These are phyloP conservation scores for Rana temporaria DNA, from an alignment of 2,113 vertebrate genomes.

Conservation along the genomic window DNA sequence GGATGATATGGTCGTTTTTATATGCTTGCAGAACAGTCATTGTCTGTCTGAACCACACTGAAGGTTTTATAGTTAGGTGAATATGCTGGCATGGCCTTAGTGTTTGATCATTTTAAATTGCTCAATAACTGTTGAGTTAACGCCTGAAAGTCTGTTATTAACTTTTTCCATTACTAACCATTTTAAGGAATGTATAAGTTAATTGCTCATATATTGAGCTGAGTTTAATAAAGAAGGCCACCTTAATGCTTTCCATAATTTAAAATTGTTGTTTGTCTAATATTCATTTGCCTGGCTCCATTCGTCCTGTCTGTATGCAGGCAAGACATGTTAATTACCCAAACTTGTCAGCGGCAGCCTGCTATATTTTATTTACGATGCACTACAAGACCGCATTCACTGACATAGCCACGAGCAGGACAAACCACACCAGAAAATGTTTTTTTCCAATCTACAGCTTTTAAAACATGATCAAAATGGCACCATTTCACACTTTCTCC, in stretches of 20 bases:
- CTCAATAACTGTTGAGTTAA: background rate
- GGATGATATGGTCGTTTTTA: no score
- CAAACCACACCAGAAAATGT: conserved; percentile 25
- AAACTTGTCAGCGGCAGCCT: conserved; percentile 6
- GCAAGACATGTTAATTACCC: conserved; percentile 40
- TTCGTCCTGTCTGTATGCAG: conserved; percentile 23
- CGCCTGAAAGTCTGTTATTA: conserved; percentile 8
- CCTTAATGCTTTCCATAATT: conserved; percentile 50
- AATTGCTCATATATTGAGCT: conserved; percentile 54
- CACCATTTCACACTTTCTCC: background rate
- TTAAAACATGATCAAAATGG: conserved; percentile 20
- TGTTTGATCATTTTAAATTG: no score
- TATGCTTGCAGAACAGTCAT: no score
- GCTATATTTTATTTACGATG: conserved; percentile 6
- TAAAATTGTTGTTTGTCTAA: conserved; percentile 44
- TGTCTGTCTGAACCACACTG: no score
- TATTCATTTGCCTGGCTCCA: conserved; percentile 43
- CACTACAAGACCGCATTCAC: background rate
- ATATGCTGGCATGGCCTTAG: no score
- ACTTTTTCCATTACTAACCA: conserved; percentile 44
- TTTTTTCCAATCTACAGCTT: background rate
- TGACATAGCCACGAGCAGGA: background rate
- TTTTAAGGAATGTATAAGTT: conserved; percentile 43
- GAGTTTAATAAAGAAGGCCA: conserved; percentile 41
- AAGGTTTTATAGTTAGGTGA: no score